Base-by-base conservation (phyloP, 2,113 vertebrate species). In the Pipra filicauda region DNA sequence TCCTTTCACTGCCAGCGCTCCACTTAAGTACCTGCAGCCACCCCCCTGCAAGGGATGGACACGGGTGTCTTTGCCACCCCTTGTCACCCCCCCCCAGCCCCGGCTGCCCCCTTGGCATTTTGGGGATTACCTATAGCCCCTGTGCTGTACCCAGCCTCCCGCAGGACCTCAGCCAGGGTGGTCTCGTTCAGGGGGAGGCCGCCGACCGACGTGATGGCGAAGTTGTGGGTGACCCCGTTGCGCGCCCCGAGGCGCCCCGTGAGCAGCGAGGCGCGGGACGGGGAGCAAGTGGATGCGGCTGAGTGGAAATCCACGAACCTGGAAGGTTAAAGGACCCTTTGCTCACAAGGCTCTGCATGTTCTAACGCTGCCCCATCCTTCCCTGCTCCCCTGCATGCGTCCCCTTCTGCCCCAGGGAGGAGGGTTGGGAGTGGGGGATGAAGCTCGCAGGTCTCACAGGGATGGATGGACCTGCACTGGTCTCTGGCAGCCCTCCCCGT, bases 291-390 rank as follows among this genome's bases (percentile, higher is more conserved):
- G 33, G 99, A 99, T 1, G 99, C 99, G 0, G 99, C 99, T 0
- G 99, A 98, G 58, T 99, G 99, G 95, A 99, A 99, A 85, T 99
- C 99, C 90, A 98, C 98, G 5, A 99, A 98, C 91, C 99, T 99
- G 91, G 19, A 33, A 7, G 3, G 72, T 1, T 18, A 52, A 58
- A 49, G 43, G 16, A 19, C 1, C 9, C 23, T 59, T 78, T 4
- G 7, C 10, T 88, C 8, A 2, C 6, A 4, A 57, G 2, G 4
- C 1, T 8, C 19, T 5, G 15, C 0, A 3, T 0, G 22, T 30
- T 27, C 19, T 6, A 18, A 20, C 0, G 1, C 58, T 35, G 59
- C 37, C 59, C n/a, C 5, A 0, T 23, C 22, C 58, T 64, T 52
- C 80, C 72, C 83, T 26, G 49, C 55, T 37, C 13, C 67, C 72